Evolutionary conservation across 2,888 invertebrate species (phyloP), one percentile per base, ranked within the genome.

Genomic region (Pteria penguin): DNA sequence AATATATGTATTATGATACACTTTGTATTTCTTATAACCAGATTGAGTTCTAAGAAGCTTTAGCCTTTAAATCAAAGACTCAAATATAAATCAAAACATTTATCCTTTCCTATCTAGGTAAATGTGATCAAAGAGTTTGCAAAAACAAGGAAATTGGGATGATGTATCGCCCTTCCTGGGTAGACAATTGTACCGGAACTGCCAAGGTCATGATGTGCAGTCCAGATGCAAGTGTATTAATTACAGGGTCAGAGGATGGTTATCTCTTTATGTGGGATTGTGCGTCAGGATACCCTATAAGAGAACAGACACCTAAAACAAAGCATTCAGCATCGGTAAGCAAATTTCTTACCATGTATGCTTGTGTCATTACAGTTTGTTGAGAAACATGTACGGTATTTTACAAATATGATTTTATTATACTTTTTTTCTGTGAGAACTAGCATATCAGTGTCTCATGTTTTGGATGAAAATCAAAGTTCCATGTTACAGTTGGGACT

Each of bases 191-290:
- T 63, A 77, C 70, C 5, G 88, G 87, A 1, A 78, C 78, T 26
- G 84, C 81, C 67, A 72, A 75, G 8, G 66, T 79, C 22, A 52
- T 86, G 11, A 76, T 77, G 14, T 79, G 68, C n/a, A 82, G 87
- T 5, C 62, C 33, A 4, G 73, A 82, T 72, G 76, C 81, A 0
- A 62, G 78, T 24, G 84, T 79, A 31, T 36, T 85, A 2, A 86
- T 79, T 2, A 74, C 82, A 8, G 89, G 89, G 2, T 87, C 88
- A 24, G 84, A 87, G 61, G 88, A 88, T 80, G 89, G 89, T 1
- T 88, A 85, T 68, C 73, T 88, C 60, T 79, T 87, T 45, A 77
- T 86, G 18, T 88, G 87, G 55, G 75, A 80, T 65, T 69, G 79
- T 1, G 81, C 86, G 31, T 74, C 81, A 11, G 88, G 89, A 1